A percentile compares a stretch with the other conserved stretches of the same genome.
Evolutionary conservation across 2,113 vertebrate species (phyloP).

Genomic region (Pavo muticus): DNA sequence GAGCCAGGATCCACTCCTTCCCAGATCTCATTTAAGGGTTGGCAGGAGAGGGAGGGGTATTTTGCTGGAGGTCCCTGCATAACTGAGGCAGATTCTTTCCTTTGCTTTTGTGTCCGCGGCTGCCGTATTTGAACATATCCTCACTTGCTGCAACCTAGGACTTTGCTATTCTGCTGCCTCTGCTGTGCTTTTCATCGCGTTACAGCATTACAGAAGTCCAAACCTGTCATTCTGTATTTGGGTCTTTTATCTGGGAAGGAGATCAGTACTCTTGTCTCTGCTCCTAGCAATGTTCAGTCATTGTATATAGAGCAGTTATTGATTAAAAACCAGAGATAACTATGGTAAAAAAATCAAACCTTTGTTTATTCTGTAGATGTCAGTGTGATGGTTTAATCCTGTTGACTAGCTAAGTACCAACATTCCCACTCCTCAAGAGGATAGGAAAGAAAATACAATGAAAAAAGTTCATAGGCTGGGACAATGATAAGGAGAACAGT

Average conservation of each 20-base stretch:
- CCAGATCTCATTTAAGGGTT: no score
- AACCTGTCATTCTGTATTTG: not conserved
- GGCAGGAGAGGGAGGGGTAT: no score
- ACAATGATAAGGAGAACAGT: not conserved
- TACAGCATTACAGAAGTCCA: not conserved
- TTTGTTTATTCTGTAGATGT: not conserved
- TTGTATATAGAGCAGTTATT: not conserved
- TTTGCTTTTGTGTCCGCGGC: no score
- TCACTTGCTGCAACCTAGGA: no score
- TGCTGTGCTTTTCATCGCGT: no score
- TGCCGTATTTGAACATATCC: no score
- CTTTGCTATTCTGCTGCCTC: no score
- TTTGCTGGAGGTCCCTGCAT: no score
- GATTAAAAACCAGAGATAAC: not conserved
- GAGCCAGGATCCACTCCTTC: no score
- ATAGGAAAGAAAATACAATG: not conserved
- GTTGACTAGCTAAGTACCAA: not conserved
- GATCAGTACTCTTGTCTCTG: accelerated
- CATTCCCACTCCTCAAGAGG: not conserved
- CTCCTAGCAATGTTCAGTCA: not conserved
- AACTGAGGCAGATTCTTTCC: no score
- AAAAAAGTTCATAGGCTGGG: not conserved
- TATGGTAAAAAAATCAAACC: not conserved
- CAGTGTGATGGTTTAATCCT: not conserved
- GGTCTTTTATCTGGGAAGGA: not conserved